Conservation (phyloP, 1,140 invertebrate genomes). For the Heliconius eleuchia region DNA sequence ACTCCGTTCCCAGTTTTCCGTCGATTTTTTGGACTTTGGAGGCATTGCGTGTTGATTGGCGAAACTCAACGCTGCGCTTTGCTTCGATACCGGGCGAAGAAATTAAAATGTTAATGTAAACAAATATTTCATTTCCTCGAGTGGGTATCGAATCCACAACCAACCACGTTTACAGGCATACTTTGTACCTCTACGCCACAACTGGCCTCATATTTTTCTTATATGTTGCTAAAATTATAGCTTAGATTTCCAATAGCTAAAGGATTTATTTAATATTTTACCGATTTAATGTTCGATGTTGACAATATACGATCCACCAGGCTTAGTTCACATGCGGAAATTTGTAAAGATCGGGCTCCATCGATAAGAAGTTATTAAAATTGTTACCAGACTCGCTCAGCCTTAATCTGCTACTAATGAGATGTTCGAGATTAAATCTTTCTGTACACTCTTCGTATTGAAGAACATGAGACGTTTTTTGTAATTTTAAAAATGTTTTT, state of each 20-base stretch:
- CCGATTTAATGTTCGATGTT: neutral
- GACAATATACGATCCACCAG: neutral
- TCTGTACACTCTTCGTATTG: neutral
- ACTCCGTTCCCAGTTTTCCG: too few species aligned
- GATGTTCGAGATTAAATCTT: constrained; percentile 8
- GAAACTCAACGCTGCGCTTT: too few species aligned
- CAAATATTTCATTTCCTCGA: too few species aligned
- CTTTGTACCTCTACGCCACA: too few species aligned
- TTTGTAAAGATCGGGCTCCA: constrained; percentile 26
- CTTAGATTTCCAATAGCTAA: neutral
- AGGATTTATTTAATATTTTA: neutral
- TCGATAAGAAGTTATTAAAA: constrained; percentile 29
- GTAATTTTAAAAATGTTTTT: neutral
- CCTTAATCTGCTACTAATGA: neutral
- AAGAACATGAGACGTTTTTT: neutral
- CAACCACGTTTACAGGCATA: too few species aligned
- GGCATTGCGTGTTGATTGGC: too few species aligned
- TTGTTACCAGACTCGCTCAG: constrained; percentile 8
- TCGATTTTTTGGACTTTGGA: too few species aligned
- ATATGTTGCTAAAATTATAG: neutral
- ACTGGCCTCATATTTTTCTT: too few species aligned
- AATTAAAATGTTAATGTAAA: too few species aligned
- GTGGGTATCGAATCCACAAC: too few species aligned
- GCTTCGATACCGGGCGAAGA: too few species aligned
- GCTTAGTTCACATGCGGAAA: constrained; percentile 17